Percentiles rank a stretch among this genome's conserved stretches.
Conservation (phyloP, 2,113 vertebrate species). For the Callopanchax toddi region DNA sequence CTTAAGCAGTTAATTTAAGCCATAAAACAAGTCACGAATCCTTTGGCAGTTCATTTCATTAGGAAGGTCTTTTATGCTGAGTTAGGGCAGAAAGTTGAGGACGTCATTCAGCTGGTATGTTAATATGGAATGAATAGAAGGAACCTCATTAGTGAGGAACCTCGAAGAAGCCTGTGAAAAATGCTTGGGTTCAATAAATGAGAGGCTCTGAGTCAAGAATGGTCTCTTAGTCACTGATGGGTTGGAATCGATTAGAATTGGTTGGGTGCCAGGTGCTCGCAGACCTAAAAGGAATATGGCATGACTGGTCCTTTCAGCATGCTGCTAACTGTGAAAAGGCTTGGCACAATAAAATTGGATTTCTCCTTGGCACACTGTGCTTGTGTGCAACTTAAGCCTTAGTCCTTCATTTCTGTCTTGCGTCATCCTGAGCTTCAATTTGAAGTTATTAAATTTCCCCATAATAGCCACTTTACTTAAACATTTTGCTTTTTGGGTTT, state of each 20-base stretch:
- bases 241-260: constrained; percentile 50
- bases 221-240: constrained; percentile 45
- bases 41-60: constrained; percentile 3
- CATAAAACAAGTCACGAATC: constrained; percentile 3
- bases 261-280: constrained; percentile 73
- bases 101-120: constrained; percentile 23
- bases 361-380: constrained; percentile 49
- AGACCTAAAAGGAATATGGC: constrained; percentile 48
- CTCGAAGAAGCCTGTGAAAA: constrained; percentile 23
- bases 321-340: constrained; percentile 62
- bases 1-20: constrained; percentile 2
- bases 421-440: constrained; percentile 10
- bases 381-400: constrained; percentile 29
- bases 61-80: not conserved
- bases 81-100: not conserved
- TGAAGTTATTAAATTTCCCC: constrained; percentile 20
- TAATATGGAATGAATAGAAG: constrained; percentile 16
- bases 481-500: not conserved
- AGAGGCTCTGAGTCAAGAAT: constrained; percentile 50
- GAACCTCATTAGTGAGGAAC: constrained; percentile 4
- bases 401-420: constrained; percentile 7
- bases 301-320: constrained; percentile 31
- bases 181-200: constrained; percentile 25
- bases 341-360: constrained; percentile 52
- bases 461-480: constrained; percentile 16